A percentile compares a stretch with the other conserved stretches of the same genome.
phyloP scores from a whole-genome alignment of 1,140 invertebrate species.

The Pteromalus puparum region DNA sequence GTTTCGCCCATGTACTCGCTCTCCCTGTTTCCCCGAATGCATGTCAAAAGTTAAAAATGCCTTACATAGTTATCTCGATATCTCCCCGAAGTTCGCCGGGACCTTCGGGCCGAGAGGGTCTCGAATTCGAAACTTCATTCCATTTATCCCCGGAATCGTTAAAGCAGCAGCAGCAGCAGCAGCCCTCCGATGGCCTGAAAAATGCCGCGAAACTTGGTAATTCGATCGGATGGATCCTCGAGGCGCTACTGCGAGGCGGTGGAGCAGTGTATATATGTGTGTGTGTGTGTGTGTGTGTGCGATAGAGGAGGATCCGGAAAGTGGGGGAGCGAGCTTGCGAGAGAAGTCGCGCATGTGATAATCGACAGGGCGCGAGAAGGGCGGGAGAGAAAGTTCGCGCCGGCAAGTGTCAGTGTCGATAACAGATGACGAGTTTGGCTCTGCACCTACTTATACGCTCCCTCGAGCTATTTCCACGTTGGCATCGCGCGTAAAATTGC shows the following conservation, averaged over 20 bases:
- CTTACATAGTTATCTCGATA: conserved; percentile 49
- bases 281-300: no score
- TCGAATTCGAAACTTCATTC: conserved; percentile 46
- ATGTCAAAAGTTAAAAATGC: conserved; percentile 50
- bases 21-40: conserved; percentile 37
- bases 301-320: no score
- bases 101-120: not conserved
- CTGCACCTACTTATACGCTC: not conserved
- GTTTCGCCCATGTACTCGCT: conserved; percentile 10
- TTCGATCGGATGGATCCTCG: conserved; percentile 45
- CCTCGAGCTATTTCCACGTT: no score
- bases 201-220: conserved; percentile 52
- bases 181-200: conserved; percentile 37
- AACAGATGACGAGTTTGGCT: conserved; percentile 32
- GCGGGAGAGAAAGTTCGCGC: conserved; percentile 15
- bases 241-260: not conserved
- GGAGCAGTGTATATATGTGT: no score
- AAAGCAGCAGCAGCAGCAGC: conserved; percentile 20
- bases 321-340: not conserved
- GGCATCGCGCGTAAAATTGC: no score
- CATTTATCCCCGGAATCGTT: conserved; percentile 50
- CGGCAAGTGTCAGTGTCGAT: conserved; percentile 46
- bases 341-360: conserved; percentile 40
- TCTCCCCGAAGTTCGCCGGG: conserved; percentile 10
- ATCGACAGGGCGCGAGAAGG: not conserved